Conservation (phyloP, 2,888 invertebrate genomes). For the Epinotia ramella region DNA sequence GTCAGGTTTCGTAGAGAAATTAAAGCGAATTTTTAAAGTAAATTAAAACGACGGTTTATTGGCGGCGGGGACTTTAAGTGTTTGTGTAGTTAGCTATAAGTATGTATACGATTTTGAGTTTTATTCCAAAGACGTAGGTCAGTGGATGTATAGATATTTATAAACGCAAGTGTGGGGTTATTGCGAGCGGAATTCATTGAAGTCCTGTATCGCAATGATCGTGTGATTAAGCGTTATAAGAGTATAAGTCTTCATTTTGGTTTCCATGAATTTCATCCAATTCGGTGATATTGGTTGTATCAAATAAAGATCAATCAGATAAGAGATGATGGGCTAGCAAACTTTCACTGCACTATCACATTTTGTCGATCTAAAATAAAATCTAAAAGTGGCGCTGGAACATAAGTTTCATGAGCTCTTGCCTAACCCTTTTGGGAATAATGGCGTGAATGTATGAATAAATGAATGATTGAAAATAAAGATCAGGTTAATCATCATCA, state of each 20-base stretch:
- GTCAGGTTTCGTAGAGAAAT: conserved; percentile 40
- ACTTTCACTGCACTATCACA: too few relatives aligned
- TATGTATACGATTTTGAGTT: neutral
- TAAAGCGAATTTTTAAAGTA: conserved; percentile 35
- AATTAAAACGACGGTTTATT: conserved; percentile 36
- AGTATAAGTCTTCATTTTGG: conserved; percentile 6
- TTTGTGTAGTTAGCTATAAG: conserved; percentile 7
- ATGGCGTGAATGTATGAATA: too few relatives aligned
- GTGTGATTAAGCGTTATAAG: too few relatives aligned
- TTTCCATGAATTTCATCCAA: neutral
- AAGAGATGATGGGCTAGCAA: too few relatives aligned
- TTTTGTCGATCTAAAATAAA: too few relatives aligned
- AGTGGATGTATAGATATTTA: neutral
- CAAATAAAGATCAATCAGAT: too few relatives aligned
- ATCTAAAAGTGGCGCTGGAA: too few relatives aligned
- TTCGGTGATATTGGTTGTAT: neutral
- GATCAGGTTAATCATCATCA: too few relatives aligned
- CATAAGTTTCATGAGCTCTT: too few relatives aligned
- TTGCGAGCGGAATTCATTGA: conserved; percentile 14
- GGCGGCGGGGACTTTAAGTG: conserved; percentile 23
- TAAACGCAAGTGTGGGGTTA: conserved; percentile 1
- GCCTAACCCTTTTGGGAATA: too few relatives aligned
- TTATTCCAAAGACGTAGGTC: neutral
- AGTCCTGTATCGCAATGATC: too few relatives aligned
- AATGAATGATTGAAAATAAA: too few relatives aligned